phyloP scores from a whole-genome alignment of 2,888 invertebrate species.

The Aleiodes testaceus region DNA sequence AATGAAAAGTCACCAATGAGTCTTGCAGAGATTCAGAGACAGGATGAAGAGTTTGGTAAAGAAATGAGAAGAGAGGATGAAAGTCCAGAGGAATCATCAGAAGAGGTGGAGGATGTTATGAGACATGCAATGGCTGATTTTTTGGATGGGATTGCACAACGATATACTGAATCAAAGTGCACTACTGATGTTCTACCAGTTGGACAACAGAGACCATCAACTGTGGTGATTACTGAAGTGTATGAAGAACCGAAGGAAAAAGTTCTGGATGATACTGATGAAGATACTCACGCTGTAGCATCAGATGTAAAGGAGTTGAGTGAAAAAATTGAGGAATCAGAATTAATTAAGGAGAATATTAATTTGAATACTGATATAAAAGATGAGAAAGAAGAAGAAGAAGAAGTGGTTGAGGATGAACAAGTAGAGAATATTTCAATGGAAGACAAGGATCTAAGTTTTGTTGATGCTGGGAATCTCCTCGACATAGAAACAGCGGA shows the following conservation, averaged over 20 bases:
- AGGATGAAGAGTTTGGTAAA: conserved; percentile 39
- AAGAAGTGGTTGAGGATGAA: neutral
- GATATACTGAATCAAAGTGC: neutral
- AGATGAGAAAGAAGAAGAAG: neutral
- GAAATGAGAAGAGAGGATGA: conserved; percentile 14
- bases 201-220: conserved; percentile 13
- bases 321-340: neutral
- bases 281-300: neutral
- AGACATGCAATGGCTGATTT: conserved; percentile 25
- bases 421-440: conserved; percentile 3
- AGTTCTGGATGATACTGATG: neutral
- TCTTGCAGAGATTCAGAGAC: conserved; percentile 27
- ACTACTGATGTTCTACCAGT: neutral
- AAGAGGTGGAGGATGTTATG: conserved; percentile 13
- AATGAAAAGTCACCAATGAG: conserved; percentile 2
- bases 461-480: neutral
- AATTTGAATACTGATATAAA: neutral
- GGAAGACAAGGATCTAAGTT: conserved; percentile 13
- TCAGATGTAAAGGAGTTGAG: neutral
- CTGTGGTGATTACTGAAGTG: conserved; percentile 30
- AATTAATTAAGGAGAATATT: neutral
- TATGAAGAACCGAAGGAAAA: neutral
- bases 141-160: conserved; percentile 5
- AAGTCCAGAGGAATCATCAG: neutral
- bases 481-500: conserved; percentile 19